Evolutionary conservation across 1,140 invertebrate genomes (phyloP).

Genomic region (Frieseomelitta varia): DNA sequence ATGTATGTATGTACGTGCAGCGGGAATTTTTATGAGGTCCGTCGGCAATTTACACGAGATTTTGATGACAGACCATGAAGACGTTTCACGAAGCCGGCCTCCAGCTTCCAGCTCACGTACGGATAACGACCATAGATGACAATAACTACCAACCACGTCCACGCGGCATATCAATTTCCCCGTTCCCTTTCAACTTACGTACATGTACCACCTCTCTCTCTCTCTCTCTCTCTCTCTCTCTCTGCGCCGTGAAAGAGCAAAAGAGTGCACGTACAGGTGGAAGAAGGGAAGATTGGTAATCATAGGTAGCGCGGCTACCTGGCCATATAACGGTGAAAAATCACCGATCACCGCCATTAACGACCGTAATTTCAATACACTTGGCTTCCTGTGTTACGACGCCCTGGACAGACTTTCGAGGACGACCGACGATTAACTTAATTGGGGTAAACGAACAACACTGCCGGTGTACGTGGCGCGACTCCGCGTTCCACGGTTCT

Average conservation of each 20-base stretch:
- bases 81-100: slow-evolving; percentile 58
- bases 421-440: slow-evolving; percentile 57
- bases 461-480: not conserved
- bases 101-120: slow-evolving; percentile 60
- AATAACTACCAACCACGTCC: slow-evolving; percentile 60
- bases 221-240: not conserved
- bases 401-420: slow-evolving; percentile 26
- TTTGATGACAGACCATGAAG: slow-evolving; percentile 64
- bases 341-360: slow-evolving; percentile 59
- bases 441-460: slow-evolving; percentile 65
- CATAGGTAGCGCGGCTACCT: slow-evolving; percentile 46
- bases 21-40: slow-evolving; percentile 55
- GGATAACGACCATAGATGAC: slow-evolving; percentile 67
- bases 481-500: slow-evolving; percentile 13
- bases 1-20: not conserved
- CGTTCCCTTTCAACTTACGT: slow-evolving; percentile 1
- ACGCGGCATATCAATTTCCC: slow-evolving; percentile 64
- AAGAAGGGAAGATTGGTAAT: slow-evolving; percentile 58
- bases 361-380: slow-evolving; percentile 64
- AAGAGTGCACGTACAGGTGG: not conserved
- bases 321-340: slow-evolving; percentile 64
- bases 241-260: not conserved
- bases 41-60: slow-evolving; percentile 60
- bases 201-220: not conserved
- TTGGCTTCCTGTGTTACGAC: slow-evolving; percentile 61